Base-by-base conservation (phyloP, 2,113 vertebrate species). In the Gobiocypris rarus region DNA sequence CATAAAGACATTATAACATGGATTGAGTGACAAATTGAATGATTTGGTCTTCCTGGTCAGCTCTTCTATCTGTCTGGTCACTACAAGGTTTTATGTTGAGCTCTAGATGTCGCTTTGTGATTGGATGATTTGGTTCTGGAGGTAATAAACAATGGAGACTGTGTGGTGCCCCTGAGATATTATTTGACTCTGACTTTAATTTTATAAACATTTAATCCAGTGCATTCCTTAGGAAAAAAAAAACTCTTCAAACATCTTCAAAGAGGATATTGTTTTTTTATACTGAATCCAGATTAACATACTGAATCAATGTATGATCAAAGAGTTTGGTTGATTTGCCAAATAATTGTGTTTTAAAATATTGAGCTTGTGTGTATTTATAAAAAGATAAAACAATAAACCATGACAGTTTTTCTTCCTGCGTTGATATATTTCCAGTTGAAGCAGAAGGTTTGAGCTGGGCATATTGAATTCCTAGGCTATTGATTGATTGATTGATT, bases 171-270 rank as follows among this genome's bases (percentile, higher is more conserved):
- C 10, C 31, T 83, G 67, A 85, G 73, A 73, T 67, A 61, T 78
- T 77, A 70, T 83, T 61, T 61, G 34, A 85, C 56, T 34, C 54
- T 52, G 58, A 61, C 58, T 26, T 24, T 8, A 65, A 17, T 61
- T 82, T 82, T 77, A 71, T 65, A 77, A 82, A 84, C 31, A 69
- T 56, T 59, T 41, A 70, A 75, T 81, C 76, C 69, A 31, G 63
- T 41, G 63, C 73, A 56, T 84, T 81, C 19, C 38, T 15, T 5
- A 8, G 38, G 31, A 1, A n/a, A 14, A 67, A 81, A 41, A 80
- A 41, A 41, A n/a, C 34, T 70, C 34, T 28, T 38, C 38, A 38
- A 38, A 67, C 67, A 58, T 26, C 61, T 19, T 59, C 59, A 4
- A 75, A 75, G 34, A 24, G n/a, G 5, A 61, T 43, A 28, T 61